phyloP scores from a whole-genome alignment of 2,113 vertebrate genomes.

The Thunnus maccoyii region DNA sequence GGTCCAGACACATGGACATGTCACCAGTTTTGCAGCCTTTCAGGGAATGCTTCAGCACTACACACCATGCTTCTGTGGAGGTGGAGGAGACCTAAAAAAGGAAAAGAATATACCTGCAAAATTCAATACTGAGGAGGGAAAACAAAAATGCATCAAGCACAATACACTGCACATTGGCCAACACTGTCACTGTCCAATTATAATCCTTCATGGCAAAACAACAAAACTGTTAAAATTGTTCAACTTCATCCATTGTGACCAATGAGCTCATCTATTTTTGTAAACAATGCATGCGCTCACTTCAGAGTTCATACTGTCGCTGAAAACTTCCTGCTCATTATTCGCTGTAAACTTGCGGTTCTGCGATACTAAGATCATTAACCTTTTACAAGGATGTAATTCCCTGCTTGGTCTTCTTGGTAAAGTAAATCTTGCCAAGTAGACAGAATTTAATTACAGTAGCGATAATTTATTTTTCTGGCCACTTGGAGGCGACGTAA shows the following conservation, averaged over 20 bases:
- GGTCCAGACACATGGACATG: conserved; percentile 70
- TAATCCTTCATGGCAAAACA: background rate
- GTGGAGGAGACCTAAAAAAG: background rate
- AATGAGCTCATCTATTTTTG: background rate
- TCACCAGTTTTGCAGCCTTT: conserved; percentile 76
- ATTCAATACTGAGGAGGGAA: background rate
- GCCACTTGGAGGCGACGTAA: conserved; percentile 1
- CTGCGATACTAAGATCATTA: conserved; percentile 27
- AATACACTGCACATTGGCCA: no score
- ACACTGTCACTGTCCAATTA: no score
- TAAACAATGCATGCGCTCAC: background rate
- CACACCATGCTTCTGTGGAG: conserved; percentile 46
- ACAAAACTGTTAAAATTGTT: background rate
- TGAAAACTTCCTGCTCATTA: conserved; percentile 3
- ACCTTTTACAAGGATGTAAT: conserved; percentile 48
- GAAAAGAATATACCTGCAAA: background rate
- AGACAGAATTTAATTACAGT: background rate
- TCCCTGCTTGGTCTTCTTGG: background rate
- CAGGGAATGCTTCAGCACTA: conserved; percentile 87
- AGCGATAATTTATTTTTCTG: background rate
- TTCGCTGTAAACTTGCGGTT: conserved; percentile 11
- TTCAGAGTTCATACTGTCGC: background rate
- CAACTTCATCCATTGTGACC: background rate
- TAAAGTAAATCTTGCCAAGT: background rate
- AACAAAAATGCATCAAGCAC: background rate